Evolutionary conservation across 2,113 vertebrate species (phyloP).

Genomic region (Chlorodrepanis virens): DNA sequence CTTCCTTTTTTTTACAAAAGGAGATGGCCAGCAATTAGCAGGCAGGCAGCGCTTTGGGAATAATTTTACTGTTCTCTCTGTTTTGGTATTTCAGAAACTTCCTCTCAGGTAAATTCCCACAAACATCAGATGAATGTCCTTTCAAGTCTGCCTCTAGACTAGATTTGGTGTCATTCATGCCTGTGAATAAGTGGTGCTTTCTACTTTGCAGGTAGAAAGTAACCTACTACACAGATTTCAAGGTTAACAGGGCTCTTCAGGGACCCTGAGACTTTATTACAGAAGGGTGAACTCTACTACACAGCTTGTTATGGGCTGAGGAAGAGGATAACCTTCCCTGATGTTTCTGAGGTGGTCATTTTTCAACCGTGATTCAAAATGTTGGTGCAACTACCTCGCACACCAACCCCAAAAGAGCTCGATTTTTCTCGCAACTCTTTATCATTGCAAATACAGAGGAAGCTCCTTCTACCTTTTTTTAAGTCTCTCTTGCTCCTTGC

Average conservation of each 20-base stretch:
- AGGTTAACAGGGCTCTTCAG: neutral
- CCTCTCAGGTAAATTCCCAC: neutral
- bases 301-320: accelerated
- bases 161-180: neutral
- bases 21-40: neutral
- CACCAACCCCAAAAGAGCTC: neutral
- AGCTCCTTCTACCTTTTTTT: neutral
- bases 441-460: neutral
- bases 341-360: neutral
- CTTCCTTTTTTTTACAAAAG: neutral
- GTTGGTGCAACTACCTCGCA: neutral
- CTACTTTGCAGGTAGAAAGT: neutral
- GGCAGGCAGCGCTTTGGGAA: neutral
- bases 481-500: neutral
- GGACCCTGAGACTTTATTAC: neutral
- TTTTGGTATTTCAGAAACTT: neutral
- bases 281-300: neutral
- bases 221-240: neutral
- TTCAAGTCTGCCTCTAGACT: neutral
- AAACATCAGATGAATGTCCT: neutral
- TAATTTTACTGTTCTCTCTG: neutral
- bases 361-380: neutral
- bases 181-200: neutral
- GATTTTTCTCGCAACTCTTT: accelerated
- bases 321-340: neutral